Conservation (phyloP, 2,797 vertebrate species). For the Gymnothorax reevesii region DNA sequence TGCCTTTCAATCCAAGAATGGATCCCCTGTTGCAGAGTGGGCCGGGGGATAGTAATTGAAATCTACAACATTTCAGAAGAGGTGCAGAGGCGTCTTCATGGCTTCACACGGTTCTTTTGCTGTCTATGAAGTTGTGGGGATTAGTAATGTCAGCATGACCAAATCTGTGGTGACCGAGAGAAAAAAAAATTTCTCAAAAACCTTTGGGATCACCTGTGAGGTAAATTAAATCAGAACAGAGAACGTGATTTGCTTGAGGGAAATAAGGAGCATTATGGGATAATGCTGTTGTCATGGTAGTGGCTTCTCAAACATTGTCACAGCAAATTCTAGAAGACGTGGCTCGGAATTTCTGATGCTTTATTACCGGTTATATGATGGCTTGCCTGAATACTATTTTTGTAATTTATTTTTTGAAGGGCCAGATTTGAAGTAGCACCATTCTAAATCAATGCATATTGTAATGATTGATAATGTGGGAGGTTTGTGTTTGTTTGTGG, state of each 20-base stretch:
- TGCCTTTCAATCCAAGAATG: conserved; percentile 18
- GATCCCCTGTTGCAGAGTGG: conserved; percentile 9
- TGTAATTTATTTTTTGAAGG: too few species aligned
- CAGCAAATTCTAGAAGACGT: neutral
- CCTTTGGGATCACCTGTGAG: neutral
- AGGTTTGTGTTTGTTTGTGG: too few species aligned
- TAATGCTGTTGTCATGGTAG: neutral
- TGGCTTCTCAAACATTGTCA: neutral
- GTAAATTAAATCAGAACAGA: conserved; percentile 10
- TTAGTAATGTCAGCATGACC: conserved; percentile 18
- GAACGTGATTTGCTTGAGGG: neutral
- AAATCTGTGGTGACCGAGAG: neutral
- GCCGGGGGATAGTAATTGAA: conserved; percentile 5
- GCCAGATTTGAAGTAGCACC: too few species aligned
- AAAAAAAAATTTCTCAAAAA: neutral
- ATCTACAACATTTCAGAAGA: neutral
- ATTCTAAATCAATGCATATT: too few species aligned
- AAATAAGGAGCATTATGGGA: neutral
- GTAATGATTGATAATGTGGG: too few species aligned
- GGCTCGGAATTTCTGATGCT: neutral
- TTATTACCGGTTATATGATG: neutral
- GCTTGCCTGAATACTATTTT: too few species aligned
- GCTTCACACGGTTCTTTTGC: neutral
- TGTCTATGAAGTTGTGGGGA: neutral
- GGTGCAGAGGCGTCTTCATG: neutral